Evolutionary conservation across 2,888 invertebrate species (phyloP), one percentile per base, ranked within the genome.

Genomic region (Ophion costatus): DNA sequence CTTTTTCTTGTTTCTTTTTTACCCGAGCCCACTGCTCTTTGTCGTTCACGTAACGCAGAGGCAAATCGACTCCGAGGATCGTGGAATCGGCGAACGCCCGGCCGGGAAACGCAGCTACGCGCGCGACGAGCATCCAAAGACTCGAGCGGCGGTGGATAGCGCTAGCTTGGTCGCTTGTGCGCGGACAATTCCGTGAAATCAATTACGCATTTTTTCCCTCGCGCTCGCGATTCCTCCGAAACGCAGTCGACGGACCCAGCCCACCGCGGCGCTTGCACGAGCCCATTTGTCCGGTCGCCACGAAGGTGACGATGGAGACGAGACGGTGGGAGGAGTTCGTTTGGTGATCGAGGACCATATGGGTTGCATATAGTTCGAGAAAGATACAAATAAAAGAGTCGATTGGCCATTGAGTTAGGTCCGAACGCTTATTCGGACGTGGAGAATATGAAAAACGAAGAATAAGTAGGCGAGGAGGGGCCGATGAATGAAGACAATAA

Each of bases 51-150:
- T 81, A 85, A 81, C 84, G 75, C 77, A 74, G 74, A 74, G 59
- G 78, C 77, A 74, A 75, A 79, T 81, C 75, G 79, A 79, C 75
- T n/a, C 73, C 51, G 59, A 42, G 74, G 38, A 83, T 83, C 81
- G 71, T 80, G 84, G 87, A 85, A 87, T 87, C 64, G 80, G 66
- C 79, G 80, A 74, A 22, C 64, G 57, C 22, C 51, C n/a, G 42
- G 33, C 75, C 69, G 73, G 79, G 70, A 71, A 76, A 66, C 69
- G 70, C 45, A 24, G 69, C 11, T 20, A 22, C 59, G 45, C 45
- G 75, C 42, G 81, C 82, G 87, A 87, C 87, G 38, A 74, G 86
- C 80, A 87, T 87, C 82, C 83, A 83, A 84, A 66, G 80, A 74
- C 71, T 56, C 66, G 33, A 71, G 51, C 51, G 17, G 2, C 45